Conservation (phyloP, 2,888 invertebrate species). For the Athripsodes cinereus region DNA sequence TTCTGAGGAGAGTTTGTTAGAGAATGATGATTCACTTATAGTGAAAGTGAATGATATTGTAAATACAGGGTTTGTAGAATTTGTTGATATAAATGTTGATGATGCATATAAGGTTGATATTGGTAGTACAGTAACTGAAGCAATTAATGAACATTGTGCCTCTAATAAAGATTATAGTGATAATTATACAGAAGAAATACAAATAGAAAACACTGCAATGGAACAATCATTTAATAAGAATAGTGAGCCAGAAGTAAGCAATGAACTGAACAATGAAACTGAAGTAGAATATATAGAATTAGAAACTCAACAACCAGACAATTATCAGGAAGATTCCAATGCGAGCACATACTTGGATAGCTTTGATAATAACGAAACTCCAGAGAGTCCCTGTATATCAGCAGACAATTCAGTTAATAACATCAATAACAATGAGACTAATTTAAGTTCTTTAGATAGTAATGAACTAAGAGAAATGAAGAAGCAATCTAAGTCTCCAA, state of each 20-base stretch:
- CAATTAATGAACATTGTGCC: slow-evolving; percentile 30
- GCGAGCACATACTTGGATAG: not conserved
- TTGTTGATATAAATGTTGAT: slow-evolving; percentile 45
- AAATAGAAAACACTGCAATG: slow-evolving; percentile 32
- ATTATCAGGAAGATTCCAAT: not conserved
- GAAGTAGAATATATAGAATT: not conserved
- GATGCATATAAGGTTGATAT: slow-evolving; percentile 29
- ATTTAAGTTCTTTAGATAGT: not conserved
- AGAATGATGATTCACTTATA: slow-evolving; percentile 35
- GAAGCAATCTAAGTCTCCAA: slow-evolving; percentile 41
- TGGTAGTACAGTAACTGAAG: slow-evolving; percentile 34
- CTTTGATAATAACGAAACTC: not conserved
- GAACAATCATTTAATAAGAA: slow-evolving; percentile 39
- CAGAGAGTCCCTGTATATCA: not conserved
- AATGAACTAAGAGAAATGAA: slow-evolving; percentile 16
- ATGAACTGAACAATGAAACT: slow-evolving; percentile 5
- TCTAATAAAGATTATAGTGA: slow-evolving; percentile 45
- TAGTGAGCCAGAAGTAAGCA: not conserved
- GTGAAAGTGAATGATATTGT: slow-evolving; percentile 30
- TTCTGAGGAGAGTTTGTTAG: slow-evolving; percentile 69
- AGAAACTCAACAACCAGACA: not conserved
- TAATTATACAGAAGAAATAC: not conserved
- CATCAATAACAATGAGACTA: slow-evolving; percentile 4
- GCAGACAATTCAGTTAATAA: not conserved
- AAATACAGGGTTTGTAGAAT: slow-evolving; percentile 63